phyloP scores from a whole-genome alignment of 2,113 vertebrate species.

The Crotalus viridis region DNA sequence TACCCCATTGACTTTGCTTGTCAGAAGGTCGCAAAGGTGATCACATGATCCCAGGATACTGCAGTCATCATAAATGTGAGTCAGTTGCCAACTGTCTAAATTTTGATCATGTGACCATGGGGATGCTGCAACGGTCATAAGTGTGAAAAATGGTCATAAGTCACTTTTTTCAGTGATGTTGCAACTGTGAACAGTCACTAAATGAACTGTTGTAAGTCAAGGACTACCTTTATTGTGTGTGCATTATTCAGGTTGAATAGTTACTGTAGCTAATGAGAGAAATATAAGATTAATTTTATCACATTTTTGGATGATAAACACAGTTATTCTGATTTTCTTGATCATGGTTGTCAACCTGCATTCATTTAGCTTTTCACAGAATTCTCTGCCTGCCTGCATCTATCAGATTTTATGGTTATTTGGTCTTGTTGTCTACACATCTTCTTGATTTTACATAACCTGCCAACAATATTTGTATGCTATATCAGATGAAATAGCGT shows the following conservation, averaged over 20 bases:
- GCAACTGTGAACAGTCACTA: background rate
- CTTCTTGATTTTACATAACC: background rate
- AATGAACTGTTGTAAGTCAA: background rate
- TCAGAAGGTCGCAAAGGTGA: background rate
- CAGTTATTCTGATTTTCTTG: background rate
- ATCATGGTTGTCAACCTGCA: background rate
- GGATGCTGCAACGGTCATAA: background rate
- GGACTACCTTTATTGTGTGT: background rate
- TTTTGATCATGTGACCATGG: background rate
- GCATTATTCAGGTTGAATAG: rapidly evolving
- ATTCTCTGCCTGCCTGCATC: background rate
- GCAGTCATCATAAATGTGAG: background rate
- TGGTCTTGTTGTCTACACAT: background rate
- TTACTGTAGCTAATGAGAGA: background rate
- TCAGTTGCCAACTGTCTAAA: background rate
- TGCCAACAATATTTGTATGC: background rate
- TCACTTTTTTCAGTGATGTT: background rate
- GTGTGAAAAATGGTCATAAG: background rate
- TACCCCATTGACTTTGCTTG: background rate
- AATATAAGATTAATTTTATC: background rate
- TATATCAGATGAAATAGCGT: background rate
- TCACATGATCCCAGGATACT: background rate
- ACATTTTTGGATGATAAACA: background rate
- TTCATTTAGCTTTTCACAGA: background rate
- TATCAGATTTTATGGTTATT: background rate